Conservation (phyloP, 35 echinoderm and acorn worm genomes). For the Eucidaris tribuloides region DNA sequence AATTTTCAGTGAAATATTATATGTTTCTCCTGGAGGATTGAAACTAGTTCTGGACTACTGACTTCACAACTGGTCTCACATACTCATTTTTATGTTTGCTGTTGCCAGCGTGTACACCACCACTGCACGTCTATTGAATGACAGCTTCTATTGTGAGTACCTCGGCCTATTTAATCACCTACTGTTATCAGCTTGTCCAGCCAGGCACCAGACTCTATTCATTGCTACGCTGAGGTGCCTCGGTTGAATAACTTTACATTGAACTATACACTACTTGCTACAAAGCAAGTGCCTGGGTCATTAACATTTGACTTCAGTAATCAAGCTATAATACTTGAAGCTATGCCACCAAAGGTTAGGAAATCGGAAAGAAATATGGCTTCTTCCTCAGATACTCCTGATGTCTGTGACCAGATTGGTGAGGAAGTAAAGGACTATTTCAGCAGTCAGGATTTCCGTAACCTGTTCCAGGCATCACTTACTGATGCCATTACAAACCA, state of each 20-base stretch:
- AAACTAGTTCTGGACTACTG: background rate
- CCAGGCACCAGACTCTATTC: background rate
- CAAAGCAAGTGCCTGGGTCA: background rate
- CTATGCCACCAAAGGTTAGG: no score
- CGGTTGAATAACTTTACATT: no score
- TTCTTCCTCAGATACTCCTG: background rate
- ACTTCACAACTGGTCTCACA: background rate
- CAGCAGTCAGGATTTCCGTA: background rate
- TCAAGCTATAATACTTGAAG: no score
- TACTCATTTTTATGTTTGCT: background rate
- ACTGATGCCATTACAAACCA: background rate
- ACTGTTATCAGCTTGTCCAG: no score
- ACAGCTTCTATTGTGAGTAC: slow-evolving; percentile 1
- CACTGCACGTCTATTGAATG: background rate
- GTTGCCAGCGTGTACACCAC: background rate
- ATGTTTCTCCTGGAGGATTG: background rate
- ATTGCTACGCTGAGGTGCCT: background rate
- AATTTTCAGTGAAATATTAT: background rate
- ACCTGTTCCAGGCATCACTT: background rate
- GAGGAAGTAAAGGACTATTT: background rate
- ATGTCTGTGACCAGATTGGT: background rate
- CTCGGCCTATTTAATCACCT: background rate
- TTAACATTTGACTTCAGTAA: background rate
- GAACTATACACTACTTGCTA: no score
- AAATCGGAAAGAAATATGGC: no score